Evolutionary conservation across 2,797 vertebrate species (phyloP).

Genomic region (Pelodytes ibericus): DNA sequence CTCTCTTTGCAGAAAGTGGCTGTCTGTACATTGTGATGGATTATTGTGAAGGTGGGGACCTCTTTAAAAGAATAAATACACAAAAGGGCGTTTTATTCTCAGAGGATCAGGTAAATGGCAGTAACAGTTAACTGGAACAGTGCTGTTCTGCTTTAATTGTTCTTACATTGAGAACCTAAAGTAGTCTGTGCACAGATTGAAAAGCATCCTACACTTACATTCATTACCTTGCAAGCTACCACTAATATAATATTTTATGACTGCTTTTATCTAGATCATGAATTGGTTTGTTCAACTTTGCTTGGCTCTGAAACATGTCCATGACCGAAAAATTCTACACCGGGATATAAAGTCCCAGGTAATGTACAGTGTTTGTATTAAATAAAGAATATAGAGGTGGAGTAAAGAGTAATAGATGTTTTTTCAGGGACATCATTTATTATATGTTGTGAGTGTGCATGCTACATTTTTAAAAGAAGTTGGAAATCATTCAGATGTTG

Average conservation of each 20-base stretch:
- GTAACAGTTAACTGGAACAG: neutral
- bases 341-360: conserved; percentile 99
- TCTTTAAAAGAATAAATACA: conserved; percentile 96
- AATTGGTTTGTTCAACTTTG: conserved; percentile 99
- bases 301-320: conserved; percentile 94
- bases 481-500: too few relatives aligned
- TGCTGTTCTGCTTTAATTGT: neutral
- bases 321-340: conserved; percentile 96
- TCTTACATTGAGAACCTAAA: neutral
- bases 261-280: conserved; percentile 79
- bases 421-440: too few relatives aligned
- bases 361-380: conserved; percentile 37
- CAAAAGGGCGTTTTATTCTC: conserved; percentile 90
- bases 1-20: conserved; percentile 83
- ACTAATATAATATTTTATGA: neutral
- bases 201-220: too few relatives aligned
- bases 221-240: too few relatives aligned
- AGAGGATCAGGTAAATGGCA: conserved; percentile 85
- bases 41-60: conserved; percentile 97
- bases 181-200: too few relatives aligned
- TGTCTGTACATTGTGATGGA: conserved; percentile 98
- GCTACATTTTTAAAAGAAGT: too few relatives aligned
- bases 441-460: too few relatives aligned
- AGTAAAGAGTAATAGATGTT: too few relatives aligned
- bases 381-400: too few relatives aligned